A percentile compares a stretch with the other conserved stretches of the same genome.
Conservation (phyloP, 2,888 invertebrate species). For the Drosophila seclusa region DNA sequence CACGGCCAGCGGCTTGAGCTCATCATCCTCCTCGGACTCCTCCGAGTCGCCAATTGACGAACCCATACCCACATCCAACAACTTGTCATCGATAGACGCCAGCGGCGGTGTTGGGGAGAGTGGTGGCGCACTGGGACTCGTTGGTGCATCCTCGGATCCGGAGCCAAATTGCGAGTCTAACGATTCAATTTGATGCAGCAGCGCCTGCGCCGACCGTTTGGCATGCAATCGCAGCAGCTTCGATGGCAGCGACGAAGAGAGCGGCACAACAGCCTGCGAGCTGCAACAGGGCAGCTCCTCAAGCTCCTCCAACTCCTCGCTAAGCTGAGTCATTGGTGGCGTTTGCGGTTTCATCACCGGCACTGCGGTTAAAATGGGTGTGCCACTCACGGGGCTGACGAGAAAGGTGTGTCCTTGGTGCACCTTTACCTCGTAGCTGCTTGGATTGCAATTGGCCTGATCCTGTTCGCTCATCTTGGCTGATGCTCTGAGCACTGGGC, state of each 20-base stretch:
- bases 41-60: constrained; percentile 81
- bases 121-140: constrained; percentile 64
- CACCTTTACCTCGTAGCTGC: constrained; percentile 63
- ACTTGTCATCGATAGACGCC: constrained; percentile 64
- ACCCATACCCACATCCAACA: constrained; percentile 82
- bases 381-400: constrained; percentile 68
- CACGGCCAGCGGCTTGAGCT: constrained; percentile 84
- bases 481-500: constrained; percentile 72
- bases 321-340: constrained; percentile 6
- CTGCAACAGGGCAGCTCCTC: constrained; percentile 71
- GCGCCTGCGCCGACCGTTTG: constrained; percentile 78
- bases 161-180: constrained; percentile 81
- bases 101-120: constrained; percentile 61
- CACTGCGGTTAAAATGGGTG: constrained; percentile 68
- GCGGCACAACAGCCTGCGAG: constrained; percentile 79
- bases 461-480: constrained; percentile 39
- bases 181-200: constrained; percentile 72
- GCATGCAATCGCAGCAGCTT: constrained; percentile 82
- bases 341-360: constrained; percentile 58
- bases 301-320: constrained; percentile 1
- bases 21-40: constrained; percentile 84
- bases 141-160: constrained; percentile 54
- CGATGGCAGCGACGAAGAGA: constrained; percentile 83
- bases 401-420: constrained; percentile 78
- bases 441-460: constrained; percentile 9